phyloP scores from a whole-genome alignment of 1,140 invertebrate species.

The Panonychus citri region DNA sequence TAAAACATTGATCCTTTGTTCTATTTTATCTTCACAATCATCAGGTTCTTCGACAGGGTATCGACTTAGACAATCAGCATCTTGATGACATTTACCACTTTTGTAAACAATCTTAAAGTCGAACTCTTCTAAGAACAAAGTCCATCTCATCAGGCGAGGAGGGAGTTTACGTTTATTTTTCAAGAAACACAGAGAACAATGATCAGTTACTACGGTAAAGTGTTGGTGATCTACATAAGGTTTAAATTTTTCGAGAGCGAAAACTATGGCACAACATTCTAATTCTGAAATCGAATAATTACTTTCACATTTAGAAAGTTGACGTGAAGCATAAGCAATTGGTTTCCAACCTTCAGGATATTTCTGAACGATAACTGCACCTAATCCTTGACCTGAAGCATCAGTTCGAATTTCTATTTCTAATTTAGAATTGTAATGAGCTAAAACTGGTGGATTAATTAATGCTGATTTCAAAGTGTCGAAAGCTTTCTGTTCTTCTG shows the following conservation, averaged over 20 bases:
- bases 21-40: background rate
- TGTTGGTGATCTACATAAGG: constrained; percentile 16
- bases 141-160: constrained; percentile 12
- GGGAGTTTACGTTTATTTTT: background rate
- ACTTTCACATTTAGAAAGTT: constrained; percentile 8
- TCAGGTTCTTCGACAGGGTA: background rate
- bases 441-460: constrained; percentile 6
- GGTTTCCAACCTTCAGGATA: constrained; percentile 1
- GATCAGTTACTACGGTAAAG: constrained; percentile 17
- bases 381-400: constrained; percentile 10
- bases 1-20: too few species aligned
- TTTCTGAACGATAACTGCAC: constrained; percentile 9
- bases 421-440: constrained; percentile 3
- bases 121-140: constrained; percentile 11
- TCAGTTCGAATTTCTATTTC: constrained; percentile 7
- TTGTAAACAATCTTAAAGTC: constrained; percentile 12
- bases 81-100: constrained; percentile 2
- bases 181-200: constrained; percentile 5
- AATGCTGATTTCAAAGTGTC: constrained; percentile 21
- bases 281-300: constrained; percentile 12
- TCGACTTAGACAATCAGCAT: constrained; percentile 7
- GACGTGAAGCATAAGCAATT: constrained; percentile 7
- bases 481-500: constrained; percentile 18
- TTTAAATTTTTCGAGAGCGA: constrained; percentile 16
- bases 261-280: constrained; percentile 15